These are phyloP conservation scores for Agrotis clavis DNA, from an alignment of 2,888 invertebrate species.

Conservation along the genomic window DNA sequence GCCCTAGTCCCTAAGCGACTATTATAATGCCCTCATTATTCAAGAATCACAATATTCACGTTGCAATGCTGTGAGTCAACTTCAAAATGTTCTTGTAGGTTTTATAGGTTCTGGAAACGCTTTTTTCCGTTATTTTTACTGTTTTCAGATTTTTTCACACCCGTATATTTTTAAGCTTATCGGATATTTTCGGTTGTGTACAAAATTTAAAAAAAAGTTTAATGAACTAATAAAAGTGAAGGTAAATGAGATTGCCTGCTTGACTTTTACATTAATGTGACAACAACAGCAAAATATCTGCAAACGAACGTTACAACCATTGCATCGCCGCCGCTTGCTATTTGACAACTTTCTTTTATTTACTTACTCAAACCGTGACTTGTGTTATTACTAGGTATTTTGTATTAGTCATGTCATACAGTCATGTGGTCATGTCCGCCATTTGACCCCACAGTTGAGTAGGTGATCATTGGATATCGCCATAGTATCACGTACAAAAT, in stretches of 20 bases:
- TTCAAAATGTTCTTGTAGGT: too few relatives aligned
- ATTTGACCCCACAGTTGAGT: conserved; percentile 12
- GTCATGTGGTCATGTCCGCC: conserved; percentile 18
- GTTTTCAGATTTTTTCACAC: too few relatives aligned
- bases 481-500: conserved; percentile 43
- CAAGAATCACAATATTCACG: background rate
- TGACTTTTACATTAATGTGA: conserved; percentile 2
- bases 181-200: too few relatives aligned
- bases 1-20: background rate
- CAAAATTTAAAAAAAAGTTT: too few relatives aligned
- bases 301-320: conserved; percentile 22
- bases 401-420: conserved; percentile 44
- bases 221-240: background rate
- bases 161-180: too few relatives aligned
- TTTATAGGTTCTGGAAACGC: too few relatives aligned
- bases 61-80: background rate
- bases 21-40: too few relatives aligned
- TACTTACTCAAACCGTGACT: conserved; percentile 48
- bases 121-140: too few relatives aligned
- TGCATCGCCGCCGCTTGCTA: conserved; percentile 33
- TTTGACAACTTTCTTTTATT: conserved; percentile 60
- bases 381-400: conserved; percentile 33
- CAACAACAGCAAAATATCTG: conserved; percentile 18
- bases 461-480: conserved; percentile 30
- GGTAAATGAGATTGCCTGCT: background rate